Percentiles rank a stretch among this genome's conserved stretches.
Conservation (phyloP, 2,888 invertebrate genomes). For the Muschampia plurimacula region DNA sequence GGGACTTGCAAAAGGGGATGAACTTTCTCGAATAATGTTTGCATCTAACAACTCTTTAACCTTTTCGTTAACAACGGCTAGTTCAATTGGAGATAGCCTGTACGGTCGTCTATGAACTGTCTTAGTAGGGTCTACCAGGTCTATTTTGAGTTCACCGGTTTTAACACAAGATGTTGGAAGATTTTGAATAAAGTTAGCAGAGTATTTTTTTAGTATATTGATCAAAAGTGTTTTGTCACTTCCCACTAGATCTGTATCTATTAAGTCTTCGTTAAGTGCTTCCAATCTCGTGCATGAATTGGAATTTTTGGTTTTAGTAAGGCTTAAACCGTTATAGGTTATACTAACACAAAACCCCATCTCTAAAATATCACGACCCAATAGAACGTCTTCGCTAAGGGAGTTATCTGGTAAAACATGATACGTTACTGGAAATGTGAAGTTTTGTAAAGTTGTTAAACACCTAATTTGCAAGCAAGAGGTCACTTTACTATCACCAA, state of each 20-base stretch:
- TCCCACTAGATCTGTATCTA: background rate
- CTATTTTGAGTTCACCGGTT: constrained; percentile 39
- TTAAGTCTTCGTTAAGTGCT: background rate
- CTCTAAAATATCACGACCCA: background rate
- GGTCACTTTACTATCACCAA: constrained; percentile 8
- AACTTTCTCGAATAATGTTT: constrained; percentile 8
- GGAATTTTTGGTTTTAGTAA: background rate
- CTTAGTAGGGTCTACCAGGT: constrained; percentile 33
- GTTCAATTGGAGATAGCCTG: constrained; percentile 25
- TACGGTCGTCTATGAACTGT: constrained; percentile 42
- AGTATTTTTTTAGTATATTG: background rate
- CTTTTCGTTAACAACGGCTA: constrained; percentile 9
- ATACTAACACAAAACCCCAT: background rate
- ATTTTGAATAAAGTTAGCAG: background rate
- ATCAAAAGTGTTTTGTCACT: background rate
- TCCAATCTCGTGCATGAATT: background rate
- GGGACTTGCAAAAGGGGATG: constrained; percentile 14
- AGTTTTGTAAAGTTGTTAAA: background rate
- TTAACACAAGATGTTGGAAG: background rate
- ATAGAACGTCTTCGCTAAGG: background rate
- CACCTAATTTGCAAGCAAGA: constrained; percentile 13
- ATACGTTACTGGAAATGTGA: background rate
- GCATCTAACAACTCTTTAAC: constrained; percentile 1
- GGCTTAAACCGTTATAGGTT: background rate
- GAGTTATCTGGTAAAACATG: background rate